Percentiles rank a stretch among this genome's conserved stretches.
Conservation (phyloP, 2,888 invertebrate genomes). For the Harpalus rufipes region DNA sequence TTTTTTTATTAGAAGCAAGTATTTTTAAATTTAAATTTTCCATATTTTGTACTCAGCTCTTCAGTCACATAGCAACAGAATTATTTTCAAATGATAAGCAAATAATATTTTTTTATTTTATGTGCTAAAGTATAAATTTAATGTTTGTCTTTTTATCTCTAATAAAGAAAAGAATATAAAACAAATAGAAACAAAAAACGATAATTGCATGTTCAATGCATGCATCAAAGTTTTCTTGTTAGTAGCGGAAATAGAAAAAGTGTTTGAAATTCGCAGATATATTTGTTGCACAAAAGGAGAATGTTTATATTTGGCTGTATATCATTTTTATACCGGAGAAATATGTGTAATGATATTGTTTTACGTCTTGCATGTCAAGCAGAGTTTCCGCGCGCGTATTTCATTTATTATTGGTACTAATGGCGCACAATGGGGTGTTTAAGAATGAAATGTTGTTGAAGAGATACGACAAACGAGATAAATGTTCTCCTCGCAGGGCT, state of each 20-base stretch:
- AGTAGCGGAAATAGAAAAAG: not conserved
- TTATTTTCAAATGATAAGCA: not conserved
- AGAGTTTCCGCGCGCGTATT: slow-evolving; percentile 2
- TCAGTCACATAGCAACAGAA: too few relatives aligned
- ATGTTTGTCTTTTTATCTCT: not conserved
- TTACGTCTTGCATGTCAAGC: slow-evolving; percentile 25
- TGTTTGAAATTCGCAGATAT: not conserved
- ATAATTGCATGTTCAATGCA: not conserved
- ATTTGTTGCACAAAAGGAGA: not conserved
- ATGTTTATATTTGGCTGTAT: slow-evolving; percentile 3
- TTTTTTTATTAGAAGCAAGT: too few relatives aligned
- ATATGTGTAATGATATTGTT: slow-evolving; percentile 26
- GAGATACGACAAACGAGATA: slow-evolving; percentile 33
- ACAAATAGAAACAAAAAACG: not conserved
- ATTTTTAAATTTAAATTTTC: too few relatives aligned
- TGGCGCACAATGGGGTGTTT: slow-evolving; percentile 29
- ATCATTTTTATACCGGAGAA: not conserved
- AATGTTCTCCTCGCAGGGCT: slow-evolving; percentile 17
- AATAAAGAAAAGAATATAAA: not conserved
- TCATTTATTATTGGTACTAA: slow-evolving; percentile 40
- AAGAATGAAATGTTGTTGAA: slow-evolving; percentile 40
- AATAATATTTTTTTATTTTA: not conserved
- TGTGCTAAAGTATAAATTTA: not conserved
- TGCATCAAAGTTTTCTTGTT: not conserved
- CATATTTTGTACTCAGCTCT: too few relatives aligned